These are phyloP conservation scores for Chouioia cunea DNA, from an alignment of 2,888 invertebrate genomes.

Conservation along the genomic window DNA sequence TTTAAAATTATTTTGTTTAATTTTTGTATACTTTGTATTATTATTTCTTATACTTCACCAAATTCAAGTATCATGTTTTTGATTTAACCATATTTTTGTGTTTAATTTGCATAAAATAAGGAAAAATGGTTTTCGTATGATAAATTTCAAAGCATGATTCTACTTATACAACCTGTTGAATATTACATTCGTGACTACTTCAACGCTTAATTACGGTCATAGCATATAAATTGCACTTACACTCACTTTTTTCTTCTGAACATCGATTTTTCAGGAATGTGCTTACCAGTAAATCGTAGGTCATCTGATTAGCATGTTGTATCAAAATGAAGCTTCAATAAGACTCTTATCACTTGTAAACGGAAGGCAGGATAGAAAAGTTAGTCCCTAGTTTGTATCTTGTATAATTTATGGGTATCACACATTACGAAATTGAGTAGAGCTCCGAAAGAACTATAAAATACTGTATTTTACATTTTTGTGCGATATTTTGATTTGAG, in stretches of 20 bases:
- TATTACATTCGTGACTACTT: constrained; percentile 2
- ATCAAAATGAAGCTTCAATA: constrained; percentile 25
- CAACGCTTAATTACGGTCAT: not conserved
- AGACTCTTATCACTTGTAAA: constrained; percentile 12
- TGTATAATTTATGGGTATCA: constrained; percentile 17
- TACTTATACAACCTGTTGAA: not conserved
- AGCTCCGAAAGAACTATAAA: too few species aligned
- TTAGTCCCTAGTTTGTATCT: constrained; percentile 6
- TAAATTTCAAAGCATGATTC: constrained; percentile 7
- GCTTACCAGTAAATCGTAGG: constrained; percentile 9
- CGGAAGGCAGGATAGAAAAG: constrained; percentile 8
- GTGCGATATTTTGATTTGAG: too few species aligned
- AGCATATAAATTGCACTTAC: too few species aligned
- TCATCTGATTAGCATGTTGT: constrained; percentile 6
- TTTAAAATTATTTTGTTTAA: too few species aligned
- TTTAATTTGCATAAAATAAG: too few species aligned
- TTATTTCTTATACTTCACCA: too few species aligned
- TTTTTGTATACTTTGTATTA: too few species aligned
- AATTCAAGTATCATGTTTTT: too few species aligned
- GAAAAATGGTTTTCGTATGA: too few species aligned
- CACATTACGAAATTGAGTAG: constrained; percentile 14
- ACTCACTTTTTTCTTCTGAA: constrained; percentile 1
- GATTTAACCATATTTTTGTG: too few species aligned
- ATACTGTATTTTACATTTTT: too few species aligned
- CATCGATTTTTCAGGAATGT: constrained; percentile 14